Evolutionary conservation across 2,797 vertebrate species (phyloP).

Genomic region (Xyrichtys novacula): DNA sequence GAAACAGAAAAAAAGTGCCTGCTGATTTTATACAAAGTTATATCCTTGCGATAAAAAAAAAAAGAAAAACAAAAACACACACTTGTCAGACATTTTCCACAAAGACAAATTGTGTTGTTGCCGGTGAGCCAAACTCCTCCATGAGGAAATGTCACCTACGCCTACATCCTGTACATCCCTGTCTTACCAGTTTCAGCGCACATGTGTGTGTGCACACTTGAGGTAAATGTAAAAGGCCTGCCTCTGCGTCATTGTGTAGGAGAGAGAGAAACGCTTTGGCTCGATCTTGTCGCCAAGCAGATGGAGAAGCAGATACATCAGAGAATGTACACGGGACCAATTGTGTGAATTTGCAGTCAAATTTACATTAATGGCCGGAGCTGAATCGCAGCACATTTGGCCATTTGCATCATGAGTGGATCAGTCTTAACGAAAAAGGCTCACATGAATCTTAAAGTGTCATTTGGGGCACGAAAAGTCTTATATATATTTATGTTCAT

Average conservation of each 20-base stretch:
- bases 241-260: constrained; percentile 65
- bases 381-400: constrained; percentile 53
- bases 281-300: constrained; percentile 65
- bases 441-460: constrained; percentile 79
- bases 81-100: constrained; percentile 74
- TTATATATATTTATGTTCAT: constrained; percentile 85
- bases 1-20: constrained; percentile 89
- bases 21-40: constrained; percentile 86
- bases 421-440: constrained; percentile 75
- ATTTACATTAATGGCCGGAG: constrained; percentile 64
- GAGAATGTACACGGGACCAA: constrained; percentile 80
- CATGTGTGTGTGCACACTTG: constrained; percentile 60
- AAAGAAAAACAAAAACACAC: constrained; percentile 62
- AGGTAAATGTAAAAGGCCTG: constrained; percentile 65
- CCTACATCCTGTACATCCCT: constrained; percentile 72
- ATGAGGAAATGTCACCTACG: constrained; percentile 84
- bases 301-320: constrained; percentile 66
- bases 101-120: constrained; percentile 77
- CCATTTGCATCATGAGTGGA: constrained; percentile 67
- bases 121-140: constrained; percentile 81
- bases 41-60: constrained; percentile 57
- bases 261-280: constrained; percentile 67
- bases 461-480: constrained; percentile 79
- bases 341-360: constrained; percentile 66
- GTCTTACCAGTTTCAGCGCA: constrained; percentile 61